Evolutionary conservation across 2,888 invertebrate species (phyloP), one percentile per base, ranked within the genome.

Genomic region (Tupiocoris notatus): DNA sequence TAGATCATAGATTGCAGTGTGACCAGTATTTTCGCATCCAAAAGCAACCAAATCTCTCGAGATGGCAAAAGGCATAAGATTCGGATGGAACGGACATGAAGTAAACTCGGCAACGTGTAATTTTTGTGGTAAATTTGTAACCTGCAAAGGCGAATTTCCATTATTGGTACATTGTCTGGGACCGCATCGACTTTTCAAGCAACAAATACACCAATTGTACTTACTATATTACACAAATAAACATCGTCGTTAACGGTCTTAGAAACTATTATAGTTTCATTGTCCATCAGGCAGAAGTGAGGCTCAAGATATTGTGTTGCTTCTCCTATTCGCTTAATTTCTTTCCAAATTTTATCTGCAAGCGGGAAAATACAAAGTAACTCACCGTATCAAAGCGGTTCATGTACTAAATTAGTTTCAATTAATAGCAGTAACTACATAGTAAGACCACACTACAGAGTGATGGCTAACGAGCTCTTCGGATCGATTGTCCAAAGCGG

Each of bases 1-100:
- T 17, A 73, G 62, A 18, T 73, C 73, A 62, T 73, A 73, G n/a
- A 73, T 54, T 12, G 54, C 56, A 20, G 54, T 62, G 39, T 62
- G 23, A 6, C 73, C 73, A 21, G 73, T 62, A 9, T 73, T 22
- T 62, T 63, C 39, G 7, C 54, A n/a, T 17, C 73, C 73, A 23
- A 73, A 25, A 9, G 54, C 62, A 2, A 73, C 25, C 12, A 62
- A 57, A 21, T 62, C 62, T 0, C 62, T 24, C 1, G 73, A 73
- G 6, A 62, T 16, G 9, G 63, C 62, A 21, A 73, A 62, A 23
- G 73, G 73, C n/a, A 73, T 39, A 16, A 73, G 61, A 12, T 62
- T 25, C 17, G 70, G 21, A n/a, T n/a, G n/a, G n/a, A n/a, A n/a
- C n/a, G n/a, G n/a, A n/a, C n/a, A n/a, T n/a, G n/a, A n/a, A n/a